phyloP scores from a whole-genome alignment of 2,113 vertebrate genomes.

The Erythrocebus patas region DNA sequence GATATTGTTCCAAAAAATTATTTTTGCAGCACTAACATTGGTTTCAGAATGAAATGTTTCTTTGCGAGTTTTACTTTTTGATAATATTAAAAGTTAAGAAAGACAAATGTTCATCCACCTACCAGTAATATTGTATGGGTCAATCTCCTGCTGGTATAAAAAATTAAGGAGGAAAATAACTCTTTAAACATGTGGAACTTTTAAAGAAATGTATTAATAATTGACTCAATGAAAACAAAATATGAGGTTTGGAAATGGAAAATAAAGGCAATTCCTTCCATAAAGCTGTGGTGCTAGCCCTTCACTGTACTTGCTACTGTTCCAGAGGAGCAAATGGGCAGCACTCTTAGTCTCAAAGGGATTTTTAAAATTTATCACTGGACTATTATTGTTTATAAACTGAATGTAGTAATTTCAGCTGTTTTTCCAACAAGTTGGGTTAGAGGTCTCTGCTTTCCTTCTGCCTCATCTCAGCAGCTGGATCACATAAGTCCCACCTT shows the following conservation, averaged over 20 bases:
- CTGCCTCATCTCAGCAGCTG: not conserved
- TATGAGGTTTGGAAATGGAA: not conserved
- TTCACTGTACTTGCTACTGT: not conserved
- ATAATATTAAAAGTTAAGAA: not conserved
- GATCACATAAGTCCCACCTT: not conserved
- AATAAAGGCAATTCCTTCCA: not conserved
- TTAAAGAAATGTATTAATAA: not conserved
- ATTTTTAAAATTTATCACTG: not conserved
- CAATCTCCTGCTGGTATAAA: slow-evolving; percentile 4
- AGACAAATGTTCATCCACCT: not conserved
- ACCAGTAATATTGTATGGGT: not conserved
- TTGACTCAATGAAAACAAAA: not conserved
- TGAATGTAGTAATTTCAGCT: not conserved
- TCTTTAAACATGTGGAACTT: not conserved
- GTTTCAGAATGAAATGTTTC: not conserved
- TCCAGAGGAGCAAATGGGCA: not conserved
- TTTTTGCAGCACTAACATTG: not conserved
- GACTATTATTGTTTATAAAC: not conserved
- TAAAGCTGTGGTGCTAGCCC: not conserved
- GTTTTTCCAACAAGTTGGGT: not conserved
- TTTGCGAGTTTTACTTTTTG: slow-evolving; percentile 3
- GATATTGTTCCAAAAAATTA: not conserved
- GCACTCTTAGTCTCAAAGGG: not conserved
- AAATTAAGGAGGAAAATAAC: slow-evolving; percentile 9
- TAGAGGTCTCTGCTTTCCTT: not conserved